A percentile compares a stretch with the other conserved stretches of the same genome.
Evolutionary conservation across 2,888 invertebrate genomes (phyloP).

Genomic region (Fragum whitleyi): DNA sequence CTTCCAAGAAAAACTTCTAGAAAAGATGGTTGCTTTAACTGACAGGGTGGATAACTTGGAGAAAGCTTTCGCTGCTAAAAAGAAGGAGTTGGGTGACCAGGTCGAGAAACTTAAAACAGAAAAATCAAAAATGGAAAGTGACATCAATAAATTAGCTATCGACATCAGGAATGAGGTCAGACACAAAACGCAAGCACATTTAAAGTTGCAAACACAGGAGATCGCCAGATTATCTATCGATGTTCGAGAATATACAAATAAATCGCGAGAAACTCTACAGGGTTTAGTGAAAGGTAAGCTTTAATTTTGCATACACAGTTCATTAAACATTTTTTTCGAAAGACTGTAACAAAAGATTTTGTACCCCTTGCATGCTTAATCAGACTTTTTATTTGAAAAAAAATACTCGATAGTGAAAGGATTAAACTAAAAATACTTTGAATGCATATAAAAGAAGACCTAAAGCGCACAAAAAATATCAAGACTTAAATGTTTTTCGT

Average conservation of each 20-base stretch:
- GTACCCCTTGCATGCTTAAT: no score
- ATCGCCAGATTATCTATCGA: background rate
- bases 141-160: background rate
- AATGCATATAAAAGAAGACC: no score
- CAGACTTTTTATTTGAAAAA: no score
- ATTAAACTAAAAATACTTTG: no score
- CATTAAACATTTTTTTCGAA: no score
- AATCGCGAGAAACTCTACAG: background rate
- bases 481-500: no score
- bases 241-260: background rate
- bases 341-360: no score
- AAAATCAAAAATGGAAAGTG: background rate
- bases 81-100: background rate
- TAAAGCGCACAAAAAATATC: no score
- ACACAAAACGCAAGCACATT: background rate
- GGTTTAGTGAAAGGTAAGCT: no score
- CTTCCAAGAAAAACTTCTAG: conserved; percentile 13
- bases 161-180: background rate
- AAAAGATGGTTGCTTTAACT: background rate
- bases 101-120: background rate
- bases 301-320: no score
- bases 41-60: conserved; percentile 6
- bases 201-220: background rate
- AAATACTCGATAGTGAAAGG: no score
- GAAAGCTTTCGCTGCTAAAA: background rate